phyloP scores from a whole-genome alignment of 2,797 vertebrate genomes.

The Xenops minutus region DNA sequence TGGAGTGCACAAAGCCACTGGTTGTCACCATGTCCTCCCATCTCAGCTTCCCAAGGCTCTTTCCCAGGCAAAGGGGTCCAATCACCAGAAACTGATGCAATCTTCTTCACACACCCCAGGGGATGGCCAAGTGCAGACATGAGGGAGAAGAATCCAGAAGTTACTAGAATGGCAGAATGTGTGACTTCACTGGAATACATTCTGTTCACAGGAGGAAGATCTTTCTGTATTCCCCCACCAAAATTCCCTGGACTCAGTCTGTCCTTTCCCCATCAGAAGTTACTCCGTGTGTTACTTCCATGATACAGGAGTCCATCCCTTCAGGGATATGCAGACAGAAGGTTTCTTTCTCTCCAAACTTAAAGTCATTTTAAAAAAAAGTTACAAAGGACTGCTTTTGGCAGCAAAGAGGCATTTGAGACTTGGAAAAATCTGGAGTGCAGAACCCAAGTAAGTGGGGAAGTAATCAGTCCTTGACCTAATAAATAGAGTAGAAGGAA shows the following conservation, averaged over 20 bases:
- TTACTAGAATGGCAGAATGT: neutral
- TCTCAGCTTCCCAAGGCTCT: neutral
- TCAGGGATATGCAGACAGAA: neutral
- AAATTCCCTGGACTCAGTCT: neutral
- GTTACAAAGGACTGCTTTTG: slow-evolving; percentile 37
- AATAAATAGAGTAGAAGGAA: slow-evolving; percentile 54
- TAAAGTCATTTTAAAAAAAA: slow-evolving; percentile 17
- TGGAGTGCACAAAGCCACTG: neutral
- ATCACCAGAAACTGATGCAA: neutral
- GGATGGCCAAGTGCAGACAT: neutral
- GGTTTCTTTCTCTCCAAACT: neutral
- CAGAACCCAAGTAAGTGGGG: neutral
- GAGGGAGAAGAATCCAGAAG: neutral
- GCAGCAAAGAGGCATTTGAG: slow-evolving; percentile 42
- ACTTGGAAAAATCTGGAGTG: slow-evolving; percentile 29
- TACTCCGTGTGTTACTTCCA: neutral
- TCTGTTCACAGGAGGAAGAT: neutral
- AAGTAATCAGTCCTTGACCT: slow-evolving; percentile 36
- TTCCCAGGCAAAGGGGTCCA: neutral
- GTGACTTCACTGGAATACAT: slow-evolving; percentile 4
- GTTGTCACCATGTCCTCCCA: neutral
- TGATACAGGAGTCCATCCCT: neutral
- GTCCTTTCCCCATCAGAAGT: neutral
- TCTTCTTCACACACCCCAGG: neutral
- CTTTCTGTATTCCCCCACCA: neutral